Evolutionary conservation across 2,888 invertebrate species (phyloP).

Genomic region (Ctenicera cuprea): DNA sequence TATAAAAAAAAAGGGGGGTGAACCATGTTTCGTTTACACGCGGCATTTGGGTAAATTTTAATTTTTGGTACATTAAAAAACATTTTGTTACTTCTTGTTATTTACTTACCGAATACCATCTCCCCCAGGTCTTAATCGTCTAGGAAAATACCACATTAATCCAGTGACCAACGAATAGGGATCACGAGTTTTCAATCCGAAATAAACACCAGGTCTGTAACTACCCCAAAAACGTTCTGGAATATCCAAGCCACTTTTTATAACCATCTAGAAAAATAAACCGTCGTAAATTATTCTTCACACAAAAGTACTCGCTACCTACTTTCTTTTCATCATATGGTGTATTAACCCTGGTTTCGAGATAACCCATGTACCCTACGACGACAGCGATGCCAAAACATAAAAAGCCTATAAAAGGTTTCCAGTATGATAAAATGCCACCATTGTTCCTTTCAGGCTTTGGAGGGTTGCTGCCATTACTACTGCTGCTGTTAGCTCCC

Average conservation of each 20-base stretch:
- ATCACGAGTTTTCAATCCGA: slow-evolving; percentile 93
- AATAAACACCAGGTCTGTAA: slow-evolving; percentile 91
- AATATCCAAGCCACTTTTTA: slow-evolving; percentile 80
- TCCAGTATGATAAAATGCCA: slow-evolving; percentile 73
- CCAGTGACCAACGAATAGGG: slow-evolving; percentile 93
- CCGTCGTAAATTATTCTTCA: slow-evolving; percentile 16
- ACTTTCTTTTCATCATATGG: slow-evolving; percentile 88
- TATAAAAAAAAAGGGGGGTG: too few relatives aligned
- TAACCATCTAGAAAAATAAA: slow-evolving; percentile 78
- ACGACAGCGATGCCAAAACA: slow-evolving; percentile 83
- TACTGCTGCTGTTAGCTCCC: slow-evolving; percentile 69
- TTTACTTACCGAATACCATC: slow-evolving; percentile 81
- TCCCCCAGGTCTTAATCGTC: slow-evolving; percentile 79
- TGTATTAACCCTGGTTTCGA: slow-evolving; percentile 92
- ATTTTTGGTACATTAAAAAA: too few relatives aligned
- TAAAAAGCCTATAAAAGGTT: slow-evolving; percentile 76
- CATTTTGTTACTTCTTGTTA: neutral
- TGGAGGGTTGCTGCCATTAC: slow-evolving; percentile 69
- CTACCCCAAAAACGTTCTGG: slow-evolving; percentile 95
- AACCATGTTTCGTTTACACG: too few relatives aligned
- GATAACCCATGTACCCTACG: slow-evolving; percentile 87
- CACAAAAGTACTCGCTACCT: slow-evolving; percentile 40
- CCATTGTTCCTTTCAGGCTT: slow-evolving; percentile 60
- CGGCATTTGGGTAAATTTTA: too few relatives aligned
- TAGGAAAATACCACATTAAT: slow-evolving; percentile 96